These are phyloP conservation scores for Leptatherina wallacei DNA, from an alignment of 2,797 vertebrate species.

Conservation along the genomic window DNA sequence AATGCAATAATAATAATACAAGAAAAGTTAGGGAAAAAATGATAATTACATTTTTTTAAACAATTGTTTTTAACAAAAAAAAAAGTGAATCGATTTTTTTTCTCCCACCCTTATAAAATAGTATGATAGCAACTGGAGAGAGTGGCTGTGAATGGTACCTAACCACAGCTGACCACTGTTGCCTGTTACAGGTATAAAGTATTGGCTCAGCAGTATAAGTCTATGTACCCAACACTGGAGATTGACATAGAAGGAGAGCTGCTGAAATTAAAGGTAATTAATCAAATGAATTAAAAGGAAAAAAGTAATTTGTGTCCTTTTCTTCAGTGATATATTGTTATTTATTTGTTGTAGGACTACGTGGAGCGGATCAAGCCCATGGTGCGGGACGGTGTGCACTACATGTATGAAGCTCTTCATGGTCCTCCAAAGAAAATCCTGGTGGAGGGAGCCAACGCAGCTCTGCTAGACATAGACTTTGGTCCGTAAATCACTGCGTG, in stretches of 20 bases:
- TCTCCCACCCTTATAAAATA: no score
- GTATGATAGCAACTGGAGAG: neutral
- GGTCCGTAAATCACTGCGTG: slow-evolving; percentile 82
- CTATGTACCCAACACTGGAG: slow-evolving; percentile 94
- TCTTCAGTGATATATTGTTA: neutral
- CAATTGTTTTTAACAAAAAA: no score
- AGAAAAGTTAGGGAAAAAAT: no score
- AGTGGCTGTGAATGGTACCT: neutral
- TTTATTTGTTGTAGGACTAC: slow-evolving; percentile 81
- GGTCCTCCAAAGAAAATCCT: slow-evolving; percentile 95
- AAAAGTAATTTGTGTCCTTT: neutral
- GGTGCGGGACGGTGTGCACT: slow-evolving; percentile 97
- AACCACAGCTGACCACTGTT: neutral
- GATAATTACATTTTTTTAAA: no score
- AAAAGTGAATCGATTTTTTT: no score
- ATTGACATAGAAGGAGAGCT: slow-evolving; percentile 95
- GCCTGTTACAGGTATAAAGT: slow-evolving; percentile 89
- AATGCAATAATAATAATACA: no score
- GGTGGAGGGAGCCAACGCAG: slow-evolving; percentile 97
- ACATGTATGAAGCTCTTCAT: slow-evolving; percentile 95
- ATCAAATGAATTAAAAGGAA: neutral
- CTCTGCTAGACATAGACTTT: slow-evolving; percentile 97
- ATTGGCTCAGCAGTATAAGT: slow-evolving; percentile 94
- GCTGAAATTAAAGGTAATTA: slow-evolving; percentile 89
- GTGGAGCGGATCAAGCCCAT: slow-evolving; percentile 94